Conservation (phyloP, 2,113 vertebrate genomes). For the Phylloscopus whistleri region DNA sequence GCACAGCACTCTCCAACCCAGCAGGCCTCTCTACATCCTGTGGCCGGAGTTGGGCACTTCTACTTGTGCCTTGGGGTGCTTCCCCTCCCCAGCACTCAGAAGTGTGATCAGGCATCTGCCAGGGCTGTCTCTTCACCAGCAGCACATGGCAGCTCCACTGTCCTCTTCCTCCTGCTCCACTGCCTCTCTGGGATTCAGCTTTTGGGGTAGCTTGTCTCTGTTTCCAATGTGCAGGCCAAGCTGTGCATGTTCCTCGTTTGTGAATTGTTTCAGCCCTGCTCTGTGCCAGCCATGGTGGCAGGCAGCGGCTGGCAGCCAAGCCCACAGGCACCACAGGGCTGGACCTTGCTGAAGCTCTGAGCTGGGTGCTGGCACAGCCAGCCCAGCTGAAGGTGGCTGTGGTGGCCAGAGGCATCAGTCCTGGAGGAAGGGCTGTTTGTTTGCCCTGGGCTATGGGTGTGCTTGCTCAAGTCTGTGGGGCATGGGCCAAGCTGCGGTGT, state of each 20-base stretch:
- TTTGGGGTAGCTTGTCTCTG: not conserved
- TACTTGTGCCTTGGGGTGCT: accelerated
- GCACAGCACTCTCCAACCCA: accelerated
- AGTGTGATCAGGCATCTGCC: not conserved
- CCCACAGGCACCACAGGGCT: not conserved
- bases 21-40: not conserved
- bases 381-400: not conserved
- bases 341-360: not conserved
- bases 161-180: not conserved
- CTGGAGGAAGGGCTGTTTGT: not conserved
- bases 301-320: not conserved
- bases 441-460: not conserved
- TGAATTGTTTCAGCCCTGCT: not conserved
- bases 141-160: accelerated
- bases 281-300: not conserved
- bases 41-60: accelerated
- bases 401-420: not conserved
- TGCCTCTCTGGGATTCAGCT: not conserved
- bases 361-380: accelerated
- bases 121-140: not conserved
- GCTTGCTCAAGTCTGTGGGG: not conserved
- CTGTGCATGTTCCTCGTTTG: not conserved
- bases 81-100: not conserved
- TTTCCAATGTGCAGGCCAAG: not conserved
- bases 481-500: not conserved